Percentiles rank a stretch among this genome's conserved stretches.
Evolutionary conservation across 2,113 vertebrate species (phyloP).

Genomic region (Heteronetta atricapilla): DNA sequence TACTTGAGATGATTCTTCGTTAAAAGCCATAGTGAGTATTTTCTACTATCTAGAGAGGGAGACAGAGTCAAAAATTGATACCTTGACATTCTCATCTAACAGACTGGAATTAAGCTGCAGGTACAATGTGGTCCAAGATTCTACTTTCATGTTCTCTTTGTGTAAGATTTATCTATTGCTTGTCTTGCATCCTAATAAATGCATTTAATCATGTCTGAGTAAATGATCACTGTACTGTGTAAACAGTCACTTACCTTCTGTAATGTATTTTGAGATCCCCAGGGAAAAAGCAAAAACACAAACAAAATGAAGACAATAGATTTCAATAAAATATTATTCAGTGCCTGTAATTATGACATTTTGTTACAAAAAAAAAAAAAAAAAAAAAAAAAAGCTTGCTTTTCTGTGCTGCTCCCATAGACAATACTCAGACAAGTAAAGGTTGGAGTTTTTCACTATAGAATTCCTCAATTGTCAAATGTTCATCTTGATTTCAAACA

Average conservation of each 20-base stretch:
- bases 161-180: background rate
- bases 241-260: background rate
- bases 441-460: background rate
- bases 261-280: background rate
- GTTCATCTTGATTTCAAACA: background rate
- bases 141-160: background rate
- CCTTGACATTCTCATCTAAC: background rate
- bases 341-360: background rate
- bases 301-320: background rate
- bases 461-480: background rate
- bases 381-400: background rate
- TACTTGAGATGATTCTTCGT: background rate
- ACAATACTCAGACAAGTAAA: background rate
- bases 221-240: background rate
- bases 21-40: background rate
- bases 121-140: background rate
- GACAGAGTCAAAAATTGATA: background rate
- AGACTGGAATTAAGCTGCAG: background rate
- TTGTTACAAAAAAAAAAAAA: background rate
- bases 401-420: background rate
- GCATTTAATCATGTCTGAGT: background rate
- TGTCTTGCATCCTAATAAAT: background rate
- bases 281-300: background rate
- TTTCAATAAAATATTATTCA: background rate
- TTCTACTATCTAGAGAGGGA: background rate